Percentiles rank a stretch among this genome's conserved stretches.
Conservation (phyloP, 2,888 invertebrate species). For the Adelognathus sp. region DNA sequence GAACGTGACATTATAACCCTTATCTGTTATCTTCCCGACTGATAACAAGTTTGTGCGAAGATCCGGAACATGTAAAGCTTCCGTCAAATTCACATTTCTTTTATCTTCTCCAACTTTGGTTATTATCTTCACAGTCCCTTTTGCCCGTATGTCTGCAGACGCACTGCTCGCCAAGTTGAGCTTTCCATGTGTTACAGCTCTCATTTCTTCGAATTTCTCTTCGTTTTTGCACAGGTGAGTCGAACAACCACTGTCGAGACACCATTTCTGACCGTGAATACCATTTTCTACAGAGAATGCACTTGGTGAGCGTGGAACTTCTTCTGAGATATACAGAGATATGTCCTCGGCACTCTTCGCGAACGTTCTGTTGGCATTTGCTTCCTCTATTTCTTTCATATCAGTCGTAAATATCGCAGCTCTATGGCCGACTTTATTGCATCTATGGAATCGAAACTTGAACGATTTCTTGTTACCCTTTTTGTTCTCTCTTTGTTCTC, state of each 20-base stretch:
- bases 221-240: constrained; percentile 46
- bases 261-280: constrained; percentile 23
- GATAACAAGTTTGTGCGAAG: constrained; percentile 49
- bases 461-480: background rate
- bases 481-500: background rate
- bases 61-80: constrained; percentile 39
- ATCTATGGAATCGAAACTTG: constrained; percentile 27
- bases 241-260: constrained; percentile 56
- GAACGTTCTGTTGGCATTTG: background rate
- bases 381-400: background rate
- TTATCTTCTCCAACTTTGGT: background rate
- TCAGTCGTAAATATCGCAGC: constrained; percentile 6
- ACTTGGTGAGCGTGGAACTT: background rate
- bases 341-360: constrained; percentile 36
- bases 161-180: constrained; percentile 48
- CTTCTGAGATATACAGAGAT: constrained; percentile 10
- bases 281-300: constrained; percentile 16
- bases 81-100: constrained; percentile 33
- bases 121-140: constrained; percentile 22
- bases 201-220: constrained; percentile 36
- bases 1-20: constrained; percentile 34
- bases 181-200: constrained; percentile 18
- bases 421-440: constrained; percentile 34
- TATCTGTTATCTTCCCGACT: constrained; percentile 44
- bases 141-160: constrained; percentile 33